These are phyloP conservation scores for Volucella inflata DNA, from an alignment of 2,888 invertebrate species.

Conservation along the genomic window DNA sequence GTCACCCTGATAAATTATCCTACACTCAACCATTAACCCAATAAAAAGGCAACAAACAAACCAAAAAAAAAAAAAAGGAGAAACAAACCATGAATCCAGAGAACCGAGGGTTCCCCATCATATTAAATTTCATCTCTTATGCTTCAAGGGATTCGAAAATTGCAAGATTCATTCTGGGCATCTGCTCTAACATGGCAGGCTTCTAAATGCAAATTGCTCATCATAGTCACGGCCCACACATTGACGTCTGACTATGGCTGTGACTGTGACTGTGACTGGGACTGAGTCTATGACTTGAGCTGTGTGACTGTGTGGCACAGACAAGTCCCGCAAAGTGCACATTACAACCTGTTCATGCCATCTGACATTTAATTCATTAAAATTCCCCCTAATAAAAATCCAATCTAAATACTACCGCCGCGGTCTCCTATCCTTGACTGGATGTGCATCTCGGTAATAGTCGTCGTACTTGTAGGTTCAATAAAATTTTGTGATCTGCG, in stretches of 20 bases:
- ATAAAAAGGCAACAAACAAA: slow-evolving; percentile 49
- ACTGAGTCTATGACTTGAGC: background rate
- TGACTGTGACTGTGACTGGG: too few relatives aligned
- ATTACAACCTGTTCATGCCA: slow-evolving; percentile 58
- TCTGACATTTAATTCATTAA: slow-evolving; percentile 74
- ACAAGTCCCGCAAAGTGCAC: slow-evolving; percentile 50
- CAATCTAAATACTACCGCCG: slow-evolving; percentile 55
- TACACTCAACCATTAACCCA: slow-evolving; percentile 59
- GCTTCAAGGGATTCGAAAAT: slow-evolving; percentile 39
- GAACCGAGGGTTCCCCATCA: background rate
- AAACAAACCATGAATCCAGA: background rate
- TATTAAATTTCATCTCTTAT: slow-evolving; percentile 55
- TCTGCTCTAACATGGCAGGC: slow-evolving; percentile 45
- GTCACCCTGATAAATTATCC: slow-evolving; percentile 52
- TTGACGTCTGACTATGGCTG: background rate
- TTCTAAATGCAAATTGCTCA: slow-evolving; percentile 52
- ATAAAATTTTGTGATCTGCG: slow-evolving; percentile 66
- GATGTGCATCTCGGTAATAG: slow-evolving; percentile 5
- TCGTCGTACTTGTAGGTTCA: slow-evolving; percentile 52
- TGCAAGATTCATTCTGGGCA: slow-evolving; percentile 25
- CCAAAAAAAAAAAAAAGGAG: slow-evolving; percentile 4
- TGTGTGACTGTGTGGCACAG: slow-evolving; percentile 1
- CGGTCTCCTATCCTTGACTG: background rate
- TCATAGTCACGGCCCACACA: slow-evolving; percentile 50
- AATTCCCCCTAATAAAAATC: slow-evolving; percentile 68